phyloP scores from a whole-genome alignment of 2,888 invertebrate genomes.

The Deroplatys truncata region DNA sequence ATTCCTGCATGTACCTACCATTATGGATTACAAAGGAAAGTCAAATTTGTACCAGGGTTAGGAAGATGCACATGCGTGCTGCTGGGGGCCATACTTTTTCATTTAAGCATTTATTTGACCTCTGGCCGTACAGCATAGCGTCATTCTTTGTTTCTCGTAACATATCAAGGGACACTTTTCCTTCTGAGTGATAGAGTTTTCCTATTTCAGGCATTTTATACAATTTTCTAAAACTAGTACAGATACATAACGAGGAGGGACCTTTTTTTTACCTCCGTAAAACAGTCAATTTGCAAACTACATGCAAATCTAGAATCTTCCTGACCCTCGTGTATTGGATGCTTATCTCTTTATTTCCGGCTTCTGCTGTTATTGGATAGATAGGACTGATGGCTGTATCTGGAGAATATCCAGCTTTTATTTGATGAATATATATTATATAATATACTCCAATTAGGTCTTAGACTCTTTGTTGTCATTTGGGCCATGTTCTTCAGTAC shows the following conservation, averaged over 20 bases:
- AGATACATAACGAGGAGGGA: background rate
- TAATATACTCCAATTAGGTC: conserved; percentile 13
- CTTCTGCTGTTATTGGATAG: conserved; percentile 4
- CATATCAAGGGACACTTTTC: conserved; percentile 13
- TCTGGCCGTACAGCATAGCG: too few relatives aligned
- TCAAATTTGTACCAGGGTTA: background rate
- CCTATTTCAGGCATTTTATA: conserved; percentile 18
- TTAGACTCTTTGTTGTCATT: conserved; percentile 4
- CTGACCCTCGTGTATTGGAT: conserved; percentile 23
- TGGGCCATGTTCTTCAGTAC: conserved; percentile 28
- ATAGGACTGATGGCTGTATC: background rate
- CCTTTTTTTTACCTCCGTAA: background rate
- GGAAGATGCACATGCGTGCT: background rate
- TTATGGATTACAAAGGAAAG: conserved; percentile 26
- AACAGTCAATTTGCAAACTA: background rate
- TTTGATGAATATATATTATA: background rate
- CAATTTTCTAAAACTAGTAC: conserved; percentile 13
- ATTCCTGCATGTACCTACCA: conserved; percentile 16
- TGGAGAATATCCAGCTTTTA: background rate
- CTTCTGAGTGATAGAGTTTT: background rate
- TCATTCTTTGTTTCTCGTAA: background rate
- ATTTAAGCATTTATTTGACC: too few relatives aligned
- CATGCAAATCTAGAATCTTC: too few relatives aligned
- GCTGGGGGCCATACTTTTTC: too few relatives aligned
- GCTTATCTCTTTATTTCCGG: background rate